A percentile compares a stretch with the other conserved stretches of the same genome.
phyloP scores from a whole-genome alignment of 2,797 vertebrate species.

The Anomalospiza imberbis region DNA sequence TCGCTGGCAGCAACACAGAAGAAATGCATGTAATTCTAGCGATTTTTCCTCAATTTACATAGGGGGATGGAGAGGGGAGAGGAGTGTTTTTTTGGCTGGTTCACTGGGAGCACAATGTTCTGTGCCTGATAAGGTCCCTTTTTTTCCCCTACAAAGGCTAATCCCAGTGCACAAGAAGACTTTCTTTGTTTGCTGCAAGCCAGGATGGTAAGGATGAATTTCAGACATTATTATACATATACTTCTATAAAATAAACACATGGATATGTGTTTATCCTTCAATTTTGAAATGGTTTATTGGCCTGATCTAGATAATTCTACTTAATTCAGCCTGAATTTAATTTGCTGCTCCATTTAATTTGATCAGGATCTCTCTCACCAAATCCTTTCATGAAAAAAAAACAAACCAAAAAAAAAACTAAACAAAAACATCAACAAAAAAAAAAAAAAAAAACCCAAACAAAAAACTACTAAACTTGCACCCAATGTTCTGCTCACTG shows the following conservation, averaged over 20 bases:
- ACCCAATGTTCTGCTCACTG: neutral
- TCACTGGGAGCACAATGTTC: neutral
- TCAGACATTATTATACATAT: neutral
- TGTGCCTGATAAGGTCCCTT: neutral
- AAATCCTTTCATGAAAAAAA: neutral
- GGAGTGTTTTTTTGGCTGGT: neutral
- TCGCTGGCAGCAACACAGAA: slow-evolving; percentile 62
- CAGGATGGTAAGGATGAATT: neutral
- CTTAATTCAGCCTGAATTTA: slow-evolving; percentile 4
- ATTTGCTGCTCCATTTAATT: slow-evolving; percentile 32
- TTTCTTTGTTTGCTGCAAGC: neutral
- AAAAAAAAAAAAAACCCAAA: neutral
- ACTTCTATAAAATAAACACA: neutral
- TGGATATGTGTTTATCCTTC: neutral
- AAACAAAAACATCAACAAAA: neutral
- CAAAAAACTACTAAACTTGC: neutral
- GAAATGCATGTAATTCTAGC: neutral
- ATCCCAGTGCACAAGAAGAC: neutral
- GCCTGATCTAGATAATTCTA: neutral
- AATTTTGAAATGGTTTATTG: slow-evolving; percentile 11
- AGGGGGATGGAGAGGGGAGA: neutral
- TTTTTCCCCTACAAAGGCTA: neutral
- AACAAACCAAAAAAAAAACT: neutral
- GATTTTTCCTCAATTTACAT: neutral
- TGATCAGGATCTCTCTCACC: neutral